Evolutionary conservation across 2,888 invertebrate species (phyloP).

Genomic region (Lasioglossum malachurum): DNA sequence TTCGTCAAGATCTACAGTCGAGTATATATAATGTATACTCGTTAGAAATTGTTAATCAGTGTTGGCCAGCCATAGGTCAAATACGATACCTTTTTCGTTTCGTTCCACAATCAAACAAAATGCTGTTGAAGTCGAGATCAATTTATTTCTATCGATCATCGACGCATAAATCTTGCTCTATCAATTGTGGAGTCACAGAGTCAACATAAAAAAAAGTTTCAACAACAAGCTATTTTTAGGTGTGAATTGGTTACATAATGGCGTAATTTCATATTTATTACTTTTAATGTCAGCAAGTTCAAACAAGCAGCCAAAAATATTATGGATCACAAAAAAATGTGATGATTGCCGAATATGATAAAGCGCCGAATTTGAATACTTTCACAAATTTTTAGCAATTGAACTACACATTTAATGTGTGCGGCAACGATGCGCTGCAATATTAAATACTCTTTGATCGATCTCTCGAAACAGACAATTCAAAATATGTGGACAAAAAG

Average conservation of each 20-base stretch:
- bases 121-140: neutral
- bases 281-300: neutral
- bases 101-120: neutral
- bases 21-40: too few species aligned
- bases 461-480: neutral
- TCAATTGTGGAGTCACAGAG: neutral
- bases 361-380: neutral
- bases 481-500: neutral
- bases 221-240: neutral
- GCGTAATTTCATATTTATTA: neutral
- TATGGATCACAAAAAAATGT: neutral
- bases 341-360: neutral
- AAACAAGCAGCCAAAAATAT: neutral
- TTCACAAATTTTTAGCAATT: neutral
- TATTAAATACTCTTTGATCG: neutral
- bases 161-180: neutral
- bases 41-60: neutral
- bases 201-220: neutral
- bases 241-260: neutral
- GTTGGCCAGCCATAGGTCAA: neutral
- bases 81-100: neutral
- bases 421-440: neutral
- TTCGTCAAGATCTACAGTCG: too few species aligned
- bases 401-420: neutral
- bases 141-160: neutral